phyloP scores from a whole-genome alignment of 1,140 invertebrate species.

The Drosophila pseudoananassae region DNA sequence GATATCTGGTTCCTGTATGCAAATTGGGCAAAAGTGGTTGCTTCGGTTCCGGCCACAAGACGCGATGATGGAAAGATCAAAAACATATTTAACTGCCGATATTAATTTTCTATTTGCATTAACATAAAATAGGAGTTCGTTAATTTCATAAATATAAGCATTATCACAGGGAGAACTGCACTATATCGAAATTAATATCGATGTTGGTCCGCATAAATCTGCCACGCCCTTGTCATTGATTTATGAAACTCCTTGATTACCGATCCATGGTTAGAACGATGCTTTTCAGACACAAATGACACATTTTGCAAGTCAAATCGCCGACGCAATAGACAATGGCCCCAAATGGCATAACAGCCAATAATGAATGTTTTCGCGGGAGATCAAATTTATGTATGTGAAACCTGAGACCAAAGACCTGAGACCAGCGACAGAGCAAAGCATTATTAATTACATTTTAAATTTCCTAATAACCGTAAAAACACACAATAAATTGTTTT shows the following conservation, averaged over 20 bases:
- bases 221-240: conserved; percentile 53
- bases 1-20: conserved; percentile 53
- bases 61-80: conserved; percentile 46
- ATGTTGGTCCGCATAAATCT: conserved; percentile 50
- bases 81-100: conserved; percentile 30
- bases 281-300: conserved; percentile 51
- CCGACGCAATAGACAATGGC: conserved; percentile 58
- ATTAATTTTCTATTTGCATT: conserved; percentile 54
- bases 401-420: conserved; percentile 53
- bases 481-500: conserved; percentile 61
- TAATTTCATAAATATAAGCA: conserved; percentile 42
- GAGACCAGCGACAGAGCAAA: conserved; percentile 32
- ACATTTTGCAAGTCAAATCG: conserved; percentile 64
- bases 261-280: conserved; percentile 26
- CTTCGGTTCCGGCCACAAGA: conserved; percentile 64
- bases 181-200: conserved; percentile 14
- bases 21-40: conserved; percentile 55
- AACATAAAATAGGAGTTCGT: conserved; percentile 47
- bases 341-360: conserved; percentile 37
- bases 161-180: conserved; percentile 35
- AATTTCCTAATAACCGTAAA: conserved; percentile 77
- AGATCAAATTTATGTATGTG: conserved; percentile 60
- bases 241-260: conserved; percentile 26
- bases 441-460: conserved; percentile 77
- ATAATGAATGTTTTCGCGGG: conserved; percentile 55